phyloP scores from a whole-genome alignment of 2,113 vertebrate species.

The Pyxicephalus adspersus region DNA sequence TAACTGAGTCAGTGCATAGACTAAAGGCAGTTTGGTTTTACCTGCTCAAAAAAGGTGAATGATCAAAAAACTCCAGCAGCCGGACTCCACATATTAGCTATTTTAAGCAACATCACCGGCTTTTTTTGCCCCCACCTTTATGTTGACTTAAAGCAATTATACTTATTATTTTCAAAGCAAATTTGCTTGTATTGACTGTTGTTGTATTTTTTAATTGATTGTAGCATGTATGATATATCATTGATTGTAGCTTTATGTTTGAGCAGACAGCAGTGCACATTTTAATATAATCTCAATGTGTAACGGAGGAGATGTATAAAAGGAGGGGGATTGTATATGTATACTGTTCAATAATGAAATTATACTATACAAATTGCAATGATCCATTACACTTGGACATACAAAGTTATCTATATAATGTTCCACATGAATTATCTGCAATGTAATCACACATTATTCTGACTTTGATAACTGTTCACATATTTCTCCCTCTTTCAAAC shows the following conservation, averaged over 20 bases:
- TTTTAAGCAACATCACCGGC: too few relatives aligned
- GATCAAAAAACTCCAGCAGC: too few relatives aligned
- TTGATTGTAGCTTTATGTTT: not conserved
- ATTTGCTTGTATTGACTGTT: too few relatives aligned
- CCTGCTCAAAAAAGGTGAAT: too few relatives aligned
- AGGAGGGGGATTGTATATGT: not conserved
- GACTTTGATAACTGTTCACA: constrained; percentile 47
- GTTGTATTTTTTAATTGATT: too few relatives aligned
- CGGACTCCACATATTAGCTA: too few relatives aligned
- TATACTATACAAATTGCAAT: constrained; percentile 30
- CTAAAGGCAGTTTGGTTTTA: too few relatives aligned
- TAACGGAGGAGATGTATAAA: constrained; percentile 16
- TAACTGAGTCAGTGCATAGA: too few relatives aligned
- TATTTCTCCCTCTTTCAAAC: constrained; percentile 36
- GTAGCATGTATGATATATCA: not conserved
- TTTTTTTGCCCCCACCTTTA: too few relatives aligned
- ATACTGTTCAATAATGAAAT: constrained; percentile 31
- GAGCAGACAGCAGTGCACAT: constrained; percentile 1
- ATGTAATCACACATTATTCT: constrained; percentile 40
- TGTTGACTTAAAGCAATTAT: too few relatives aligned
- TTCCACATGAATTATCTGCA: constrained; percentile 39
- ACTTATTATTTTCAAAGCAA: too few relatives aligned
- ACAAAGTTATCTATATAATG: constrained; percentile 41
- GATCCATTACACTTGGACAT: constrained; percentile 43
- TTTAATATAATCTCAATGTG: not conserved